Evolutionary conservation across 2,797 vertebrate species (phyloP).

Genomic region (Microcaecilia unicolor): DNA sequence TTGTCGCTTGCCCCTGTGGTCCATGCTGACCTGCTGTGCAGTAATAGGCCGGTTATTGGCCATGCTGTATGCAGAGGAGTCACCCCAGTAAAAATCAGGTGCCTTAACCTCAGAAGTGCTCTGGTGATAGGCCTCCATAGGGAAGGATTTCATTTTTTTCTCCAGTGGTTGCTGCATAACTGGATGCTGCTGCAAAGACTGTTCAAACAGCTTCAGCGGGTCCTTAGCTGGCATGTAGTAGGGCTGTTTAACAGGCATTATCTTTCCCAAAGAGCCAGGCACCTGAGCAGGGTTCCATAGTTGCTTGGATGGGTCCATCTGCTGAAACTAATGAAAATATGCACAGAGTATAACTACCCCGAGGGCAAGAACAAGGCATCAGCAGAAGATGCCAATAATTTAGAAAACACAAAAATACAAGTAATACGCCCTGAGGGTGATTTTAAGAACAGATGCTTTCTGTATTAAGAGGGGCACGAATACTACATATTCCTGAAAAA

Average conservation of each 20-base stretch:
- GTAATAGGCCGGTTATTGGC: conserved; percentile 65
- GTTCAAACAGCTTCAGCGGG: conserved; percentile 84
- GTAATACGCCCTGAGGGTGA: too few relatives aligned
- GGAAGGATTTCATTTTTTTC: conserved; percentile 89
- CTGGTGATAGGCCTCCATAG: conserved; percentile 70
- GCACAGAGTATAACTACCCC: too few relatives aligned
- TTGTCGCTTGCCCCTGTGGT: conserved; percentile 70
- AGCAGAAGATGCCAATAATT: too few relatives aligned
- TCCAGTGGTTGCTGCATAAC: conserved; percentile 77
- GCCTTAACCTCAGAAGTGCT: conserved; percentile 75
- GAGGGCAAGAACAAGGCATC: too few relatives aligned
- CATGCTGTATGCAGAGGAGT: conserved; percentile 62
- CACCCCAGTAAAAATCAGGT: conserved; percentile 88
- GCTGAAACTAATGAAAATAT: too few relatives aligned
- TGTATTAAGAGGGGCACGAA: too few relatives aligned
- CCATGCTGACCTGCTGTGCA: conserved; percentile 56
- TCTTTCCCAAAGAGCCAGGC: conserved; percentile 78
- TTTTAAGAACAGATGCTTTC: too few relatives aligned
- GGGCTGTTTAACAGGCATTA: conserved; percentile 77
- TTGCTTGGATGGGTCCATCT: conserved; percentile 78
- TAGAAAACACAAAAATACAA: too few relatives aligned
- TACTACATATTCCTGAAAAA: too few relatives aligned
- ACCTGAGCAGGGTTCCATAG: conserved; percentile 84
- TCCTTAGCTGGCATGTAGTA: conserved; percentile 86
- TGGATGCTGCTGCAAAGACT: conserved; percentile 60